Base-by-base conservation (phyloP, 2,113 vertebrate genomes). In the Pteropus alecto region DNA sequence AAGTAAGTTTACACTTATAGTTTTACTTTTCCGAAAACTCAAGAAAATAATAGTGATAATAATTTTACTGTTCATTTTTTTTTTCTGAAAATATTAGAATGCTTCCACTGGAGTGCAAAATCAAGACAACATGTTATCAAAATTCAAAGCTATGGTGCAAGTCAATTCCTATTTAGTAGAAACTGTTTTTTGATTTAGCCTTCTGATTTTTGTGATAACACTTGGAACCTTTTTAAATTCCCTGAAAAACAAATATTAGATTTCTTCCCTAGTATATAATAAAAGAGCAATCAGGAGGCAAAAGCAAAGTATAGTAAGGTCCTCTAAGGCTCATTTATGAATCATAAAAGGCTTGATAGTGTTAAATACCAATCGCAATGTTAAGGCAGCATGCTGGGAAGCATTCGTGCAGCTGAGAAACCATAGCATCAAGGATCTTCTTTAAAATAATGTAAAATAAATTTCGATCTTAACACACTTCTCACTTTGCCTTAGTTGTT, bases 281-380 rank as follows among this genome's bases (percentile, higher is more conserved):
- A 61, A 92, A 96, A 93, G 6, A 94, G 54, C 7, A 90, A 90
- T 90, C 15, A 82, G 61, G 6, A 97, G 77, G 38, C 85, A 96
- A 92, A 97, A 79, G 61, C 11, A 70, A 61, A 85, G n/a, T 68
- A 33, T 19, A 93, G 1, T 35, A 86, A 14, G 33, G 71, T 93
- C 86, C 93, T 96, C 21, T 76, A 48, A 87, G 90, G 13, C 60
- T 83, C 68, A 76, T 96, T 97, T 95, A 93, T 97, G 89, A 98
- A 94, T 90, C 77, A 81, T 71, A 87, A 96, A 94, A 96, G 1
- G 38, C 67, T 63, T 95, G 54, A 21, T 86, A 94, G 6, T n/a
- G 15, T 97, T 98, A 82, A 98, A 94, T 14, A 22, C 21, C 78
- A 95, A 86, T 87, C 90, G 35, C 33, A 87, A 56, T 63, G 56